Evolutionary conservation across 2,113 vertebrate species (phyloP).

Genomic region (Falco punctatus): DNA sequence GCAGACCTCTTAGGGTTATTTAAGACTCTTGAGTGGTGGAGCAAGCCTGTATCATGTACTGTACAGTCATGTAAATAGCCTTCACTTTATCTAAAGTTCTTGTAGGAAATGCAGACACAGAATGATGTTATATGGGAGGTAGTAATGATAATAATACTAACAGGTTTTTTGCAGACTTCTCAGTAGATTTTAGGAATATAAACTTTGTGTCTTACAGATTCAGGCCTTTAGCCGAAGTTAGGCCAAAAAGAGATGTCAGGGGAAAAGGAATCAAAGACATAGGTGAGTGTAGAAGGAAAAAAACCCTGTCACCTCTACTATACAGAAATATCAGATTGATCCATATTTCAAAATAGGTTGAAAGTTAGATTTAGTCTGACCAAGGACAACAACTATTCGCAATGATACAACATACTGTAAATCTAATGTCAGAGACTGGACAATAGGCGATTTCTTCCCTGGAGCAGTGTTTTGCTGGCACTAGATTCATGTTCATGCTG

Average conservation of each 20-base stretch:
- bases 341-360: slow-evolving; percentile 1
- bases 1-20: neutral
- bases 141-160: neutral
- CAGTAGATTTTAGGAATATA: neutral
- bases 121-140: neutral
- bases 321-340: neutral
- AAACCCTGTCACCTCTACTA: neutral
- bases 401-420: slow-evolving; percentile 33
- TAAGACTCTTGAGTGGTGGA: neutral
- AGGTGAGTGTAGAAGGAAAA: neutral
- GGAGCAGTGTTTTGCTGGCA: slow-evolving; percentile 26
- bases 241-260: neutral
- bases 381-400: slow-evolving; percentile 54
- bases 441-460: neutral
- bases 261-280: neutral
- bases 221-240: neutral
- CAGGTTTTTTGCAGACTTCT: neutral
- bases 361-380: slow-evolving; percentile 25
- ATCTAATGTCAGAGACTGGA: slow-evolving; percentile 8
- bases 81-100: neutral
- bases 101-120: neutral
- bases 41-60: neutral
- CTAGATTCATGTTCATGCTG: neutral
- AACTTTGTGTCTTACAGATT: neutral
- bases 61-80: neutral